Conservation (phyloP, 2,113 vertebrate species). For the Antennarius striatus region DNA sequence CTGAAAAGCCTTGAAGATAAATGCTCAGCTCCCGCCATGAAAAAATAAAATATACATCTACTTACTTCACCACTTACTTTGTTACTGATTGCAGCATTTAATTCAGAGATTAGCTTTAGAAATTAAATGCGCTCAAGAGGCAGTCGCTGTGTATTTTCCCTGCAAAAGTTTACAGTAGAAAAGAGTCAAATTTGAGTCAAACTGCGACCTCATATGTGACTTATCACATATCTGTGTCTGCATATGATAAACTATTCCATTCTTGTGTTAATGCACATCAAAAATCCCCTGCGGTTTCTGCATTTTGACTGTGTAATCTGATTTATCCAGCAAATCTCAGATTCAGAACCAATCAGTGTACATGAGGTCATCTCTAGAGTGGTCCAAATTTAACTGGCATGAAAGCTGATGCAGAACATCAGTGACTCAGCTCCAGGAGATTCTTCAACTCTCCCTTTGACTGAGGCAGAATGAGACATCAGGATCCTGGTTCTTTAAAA, state of each 20-base stretch:
- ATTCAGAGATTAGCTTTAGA: conserved; percentile 30
- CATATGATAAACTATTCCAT: not conserved
- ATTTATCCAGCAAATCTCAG: conserved; percentile 14
- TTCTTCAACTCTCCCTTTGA: conserved; percentile 26
- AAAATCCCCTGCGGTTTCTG: not conserved
- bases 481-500: conserved; percentile 13
- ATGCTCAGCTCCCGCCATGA: conserved; percentile 2
- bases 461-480: conserved; percentile 10
- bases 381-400: conserved; percentile 20
- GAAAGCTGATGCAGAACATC: conserved; percentile 26
- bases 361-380: not conserved
- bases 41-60: not conserved
- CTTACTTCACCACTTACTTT: conserved; percentile 12
- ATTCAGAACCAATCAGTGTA: not conserved
- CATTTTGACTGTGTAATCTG: not conserved
- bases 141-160: not conserved
- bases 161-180: not conserved
- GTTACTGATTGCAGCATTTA: conserved; percentile 37
- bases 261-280: not conserved
- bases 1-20: conserved; percentile 26
- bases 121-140: conserved; percentile 39
- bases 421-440: conserved; percentile 23
- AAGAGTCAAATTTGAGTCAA: not conserved
- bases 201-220: not conserved
- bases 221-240: too few species aligned